A percentile compares a stretch with the other conserved stretches of the same genome.
phyloP scores from a whole-genome alignment of 2,797 vertebrate species.

The Pachyuromys duprasi region DNA sequence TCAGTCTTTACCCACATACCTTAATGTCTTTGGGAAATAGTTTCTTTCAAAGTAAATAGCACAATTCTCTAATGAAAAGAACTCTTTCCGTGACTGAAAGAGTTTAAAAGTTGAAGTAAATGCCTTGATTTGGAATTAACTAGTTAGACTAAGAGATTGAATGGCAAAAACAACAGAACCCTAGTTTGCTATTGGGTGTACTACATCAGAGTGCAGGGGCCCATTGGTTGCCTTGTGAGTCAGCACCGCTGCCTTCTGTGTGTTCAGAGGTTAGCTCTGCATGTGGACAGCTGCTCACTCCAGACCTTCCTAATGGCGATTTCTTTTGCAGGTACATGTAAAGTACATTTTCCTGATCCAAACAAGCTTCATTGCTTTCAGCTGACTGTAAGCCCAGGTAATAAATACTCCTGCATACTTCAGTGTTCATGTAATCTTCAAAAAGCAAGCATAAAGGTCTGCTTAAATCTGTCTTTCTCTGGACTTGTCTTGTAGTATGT shows the following conservation, averaged over 20 bases:
- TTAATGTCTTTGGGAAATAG: background rate
- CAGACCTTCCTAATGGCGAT: constrained; percentile 31
- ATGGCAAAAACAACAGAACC: background rate
- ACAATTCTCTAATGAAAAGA: background rate
- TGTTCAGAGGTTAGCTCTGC: background rate
- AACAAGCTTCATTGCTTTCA: constrained; percentile 98
- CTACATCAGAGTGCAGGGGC: background rate
- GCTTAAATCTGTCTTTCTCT: background rate
- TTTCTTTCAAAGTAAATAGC: background rate
- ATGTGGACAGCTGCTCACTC: fast-evolving
- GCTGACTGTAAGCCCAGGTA: constrained; percentile 97
- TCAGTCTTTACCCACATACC: background rate
- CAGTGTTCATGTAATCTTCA: background rate
- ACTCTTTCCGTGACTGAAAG: background rate
- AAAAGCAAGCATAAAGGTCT: background rate
- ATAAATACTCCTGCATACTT: constrained; percentile 65
- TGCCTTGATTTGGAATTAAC: background rate
- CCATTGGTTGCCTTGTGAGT: too few relatives aligned
- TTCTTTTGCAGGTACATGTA: constrained; percentile 94
- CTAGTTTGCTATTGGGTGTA: background rate
- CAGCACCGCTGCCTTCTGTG: fast-evolving
- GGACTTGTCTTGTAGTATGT: background rate
- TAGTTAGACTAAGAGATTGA: background rate
- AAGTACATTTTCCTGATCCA: constrained; percentile 97
- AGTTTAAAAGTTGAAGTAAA: constrained; percentile 1